Percentiles rank a stretch among this genome's conserved stretches.
These are phyloP conservation scores for Conchocele bisecta DNA, from an alignment of 2,888 invertebrate species.

Conservation along the genomic window DNA sequence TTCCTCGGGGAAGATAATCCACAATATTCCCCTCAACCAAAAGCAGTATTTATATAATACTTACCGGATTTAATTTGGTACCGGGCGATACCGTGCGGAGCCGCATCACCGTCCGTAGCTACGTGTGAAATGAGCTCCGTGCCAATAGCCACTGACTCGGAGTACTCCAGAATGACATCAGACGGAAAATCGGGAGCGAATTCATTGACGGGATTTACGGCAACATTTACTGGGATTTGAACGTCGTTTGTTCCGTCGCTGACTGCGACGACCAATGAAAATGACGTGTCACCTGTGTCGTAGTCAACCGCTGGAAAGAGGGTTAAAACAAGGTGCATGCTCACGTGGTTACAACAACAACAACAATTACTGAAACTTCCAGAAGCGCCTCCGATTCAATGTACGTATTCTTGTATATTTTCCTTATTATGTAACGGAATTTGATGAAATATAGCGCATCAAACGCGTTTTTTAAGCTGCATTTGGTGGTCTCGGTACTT, in stretches of 20 bases:
- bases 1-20: no score
- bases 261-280: slow-evolving; percentile 59
- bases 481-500: no score
- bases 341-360: no score
- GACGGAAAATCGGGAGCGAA: slow-evolving; percentile 62
- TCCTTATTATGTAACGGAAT: no score
- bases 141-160: slow-evolving; percentile 60
- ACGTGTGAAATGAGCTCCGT: slow-evolving; percentile 58
- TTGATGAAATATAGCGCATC: no score
- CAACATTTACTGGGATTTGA: slow-evolving; percentile 57
- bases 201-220: slow-evolving; percentile 71
- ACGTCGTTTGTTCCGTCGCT: slow-evolving; percentile 59
- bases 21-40: no score
- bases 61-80: slow-evolving; percentile 62
- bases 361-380: no score
- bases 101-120: slow-evolving; percentile 63
- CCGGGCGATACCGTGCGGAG: slow-evolving; percentile 51
- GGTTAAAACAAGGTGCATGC: no score
- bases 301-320: slow-evolving; percentile 68
- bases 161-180: slow-evolving; percentile 29
- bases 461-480: no score
- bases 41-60: slow-evolving; percentile 3
- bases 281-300: slow-evolving; percentile 64
- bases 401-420: no score
- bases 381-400: no score